These are phyloP conservation scores for Plagiodera versicolora DNA, from an alignment of 2,888 invertebrate genomes.

Conservation along the genomic window DNA sequence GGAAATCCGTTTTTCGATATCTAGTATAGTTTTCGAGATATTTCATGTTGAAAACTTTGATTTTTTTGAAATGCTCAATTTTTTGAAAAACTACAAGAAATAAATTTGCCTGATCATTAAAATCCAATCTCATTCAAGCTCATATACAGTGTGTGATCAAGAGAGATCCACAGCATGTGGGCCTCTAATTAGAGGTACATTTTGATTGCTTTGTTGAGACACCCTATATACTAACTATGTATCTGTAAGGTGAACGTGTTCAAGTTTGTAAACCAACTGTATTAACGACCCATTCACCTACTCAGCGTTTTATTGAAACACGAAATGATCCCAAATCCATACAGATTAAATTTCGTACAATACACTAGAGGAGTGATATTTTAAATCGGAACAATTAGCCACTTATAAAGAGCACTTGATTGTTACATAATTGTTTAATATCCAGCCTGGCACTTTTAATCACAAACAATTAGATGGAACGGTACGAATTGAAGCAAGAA, in stretches of 20 bases:
- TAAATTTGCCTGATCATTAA: too few relatives aligned
- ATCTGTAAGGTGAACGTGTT: neutral
- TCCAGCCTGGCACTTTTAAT: neutral
- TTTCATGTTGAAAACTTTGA: too few relatives aligned
- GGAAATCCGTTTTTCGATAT: too few relatives aligned
- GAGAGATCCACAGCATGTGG: too few relatives aligned
- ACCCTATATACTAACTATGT: neutral
- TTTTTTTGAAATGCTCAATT: too few relatives aligned
- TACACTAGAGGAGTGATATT: neutral
- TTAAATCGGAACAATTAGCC: neutral
- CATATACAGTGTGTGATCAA: too few relatives aligned
- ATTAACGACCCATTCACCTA: neutral
- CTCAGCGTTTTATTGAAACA: neutral
- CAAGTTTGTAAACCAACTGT: neutral
- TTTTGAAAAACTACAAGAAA: too few relatives aligned
- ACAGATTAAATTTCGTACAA: neutral
- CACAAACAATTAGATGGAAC: slow-evolving; percentile 2
- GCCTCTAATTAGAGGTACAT: too few relatives aligned
- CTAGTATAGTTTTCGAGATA: too few relatives aligned
- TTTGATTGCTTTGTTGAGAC: too few relatives aligned
- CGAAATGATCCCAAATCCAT: too few relatives aligned
- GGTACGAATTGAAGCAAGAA: slow-evolving; percentile 7
- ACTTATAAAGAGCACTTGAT: neutral
- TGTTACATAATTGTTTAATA: slow-evolving; percentile 10
- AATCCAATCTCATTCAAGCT: too few relatives aligned